Evolutionary conservation across 2,113 vertebrate species (phyloP).

Genomic region (Lagenorhynchus albirostris): DNA sequence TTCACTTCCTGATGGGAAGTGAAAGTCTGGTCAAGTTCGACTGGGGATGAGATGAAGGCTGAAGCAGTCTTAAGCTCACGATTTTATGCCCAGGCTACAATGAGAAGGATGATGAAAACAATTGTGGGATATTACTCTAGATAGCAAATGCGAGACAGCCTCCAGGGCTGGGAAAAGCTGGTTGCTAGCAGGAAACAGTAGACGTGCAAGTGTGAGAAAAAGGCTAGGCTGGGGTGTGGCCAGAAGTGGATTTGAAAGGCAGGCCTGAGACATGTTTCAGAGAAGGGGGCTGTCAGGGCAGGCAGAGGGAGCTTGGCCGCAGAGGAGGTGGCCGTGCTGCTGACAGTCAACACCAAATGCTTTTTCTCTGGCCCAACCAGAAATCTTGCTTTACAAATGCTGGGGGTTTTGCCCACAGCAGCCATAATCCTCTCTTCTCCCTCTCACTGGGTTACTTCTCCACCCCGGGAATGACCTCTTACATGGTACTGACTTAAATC

Average conservation of each 20-base stretch:
- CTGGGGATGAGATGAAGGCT: not conserved
- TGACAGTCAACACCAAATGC: not conserved
- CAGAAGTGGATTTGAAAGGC: not conserved
- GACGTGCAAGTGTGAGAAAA: accelerated
- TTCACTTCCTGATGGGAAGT: not conserved
- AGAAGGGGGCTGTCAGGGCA: not conserved
- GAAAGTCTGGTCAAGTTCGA: not conserved
- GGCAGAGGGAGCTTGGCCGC: not conserved
- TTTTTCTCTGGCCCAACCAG: not conserved
- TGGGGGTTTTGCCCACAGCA: too few species aligned
- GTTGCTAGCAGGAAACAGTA: not conserved
- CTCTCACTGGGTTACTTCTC: not conserved
- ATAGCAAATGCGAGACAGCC: accelerated
- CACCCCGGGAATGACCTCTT: not conserved
- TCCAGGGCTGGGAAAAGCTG: not conserved
- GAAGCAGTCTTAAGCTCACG: not conserved
- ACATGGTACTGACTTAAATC: not conserved
- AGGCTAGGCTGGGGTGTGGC: accelerated
- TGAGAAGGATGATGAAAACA: not conserved
- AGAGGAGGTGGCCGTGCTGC: accelerated
- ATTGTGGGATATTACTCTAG: not conserved
- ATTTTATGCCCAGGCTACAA: not conserved
- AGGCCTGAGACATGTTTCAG: not conserved
- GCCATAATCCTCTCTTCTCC: not conserved
- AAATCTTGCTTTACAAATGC: not conserved